Conservation (phyloP, 1,140 invertebrate species). For the Trichonephila clavata region DNA sequence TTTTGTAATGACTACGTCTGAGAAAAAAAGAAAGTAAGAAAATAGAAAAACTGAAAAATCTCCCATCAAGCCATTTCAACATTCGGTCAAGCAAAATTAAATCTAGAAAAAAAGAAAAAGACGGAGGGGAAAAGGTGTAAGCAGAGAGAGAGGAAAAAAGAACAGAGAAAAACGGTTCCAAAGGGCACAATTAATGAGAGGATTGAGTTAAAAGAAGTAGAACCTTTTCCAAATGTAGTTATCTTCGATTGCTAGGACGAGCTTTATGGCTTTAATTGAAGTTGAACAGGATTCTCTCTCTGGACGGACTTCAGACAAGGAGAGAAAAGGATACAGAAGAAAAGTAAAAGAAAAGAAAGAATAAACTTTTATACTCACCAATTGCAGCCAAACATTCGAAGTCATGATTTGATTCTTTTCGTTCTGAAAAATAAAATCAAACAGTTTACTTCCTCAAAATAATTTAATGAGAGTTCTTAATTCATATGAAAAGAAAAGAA, state of each 20-base stretch:
- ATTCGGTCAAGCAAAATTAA: neutral
- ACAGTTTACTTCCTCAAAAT: neutral
- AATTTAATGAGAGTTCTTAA: neutral
- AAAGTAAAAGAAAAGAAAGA: neutral
- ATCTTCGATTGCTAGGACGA: conserved; percentile 21
- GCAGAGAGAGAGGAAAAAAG: neutral
- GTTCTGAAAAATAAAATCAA: conserved; percentile 87
- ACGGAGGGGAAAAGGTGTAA: neutral
- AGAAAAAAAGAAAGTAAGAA: neutral
- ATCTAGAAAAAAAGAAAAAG: neutral
- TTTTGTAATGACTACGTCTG: conserved; percentile 17
- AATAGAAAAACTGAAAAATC: conserved; percentile 14
- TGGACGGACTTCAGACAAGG: conserved; percentile 19
- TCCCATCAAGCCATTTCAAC: neutral
- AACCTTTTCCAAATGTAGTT: neutral
- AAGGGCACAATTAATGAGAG: conserved; percentile 17
- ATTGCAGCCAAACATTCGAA: conserved; percentile 97
- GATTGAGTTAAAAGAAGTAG: conserved; percentile 60
- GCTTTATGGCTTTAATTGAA: conserved; percentile 62
- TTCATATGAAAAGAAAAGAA: neutral
- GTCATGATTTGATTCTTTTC: conserved; percentile 99
- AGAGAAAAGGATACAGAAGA: neutral
- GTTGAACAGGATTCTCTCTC: conserved; percentile 10
- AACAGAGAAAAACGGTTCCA: neutral
- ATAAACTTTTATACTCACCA: conserved; percentile 80